Percentiles rank a stretch among this genome's conserved stretches.
Evolutionary conservation across 2,888 invertebrate species (phyloP).

Genomic region (Tethea ocularis): DNA sequence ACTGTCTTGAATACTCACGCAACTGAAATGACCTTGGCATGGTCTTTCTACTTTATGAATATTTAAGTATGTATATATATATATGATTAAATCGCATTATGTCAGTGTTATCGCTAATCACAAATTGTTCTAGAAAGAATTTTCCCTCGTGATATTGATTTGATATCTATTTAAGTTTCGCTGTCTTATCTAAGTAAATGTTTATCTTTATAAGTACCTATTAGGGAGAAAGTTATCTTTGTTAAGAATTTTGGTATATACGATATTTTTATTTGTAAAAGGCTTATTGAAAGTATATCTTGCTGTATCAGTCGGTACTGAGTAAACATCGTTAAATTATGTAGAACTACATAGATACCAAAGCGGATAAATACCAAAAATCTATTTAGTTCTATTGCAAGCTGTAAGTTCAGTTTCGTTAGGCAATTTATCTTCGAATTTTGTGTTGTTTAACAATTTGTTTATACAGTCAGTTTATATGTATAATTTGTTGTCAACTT

Average conservation of each 20-base stretch:
- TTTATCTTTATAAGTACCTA: slow-evolving; percentile 2
- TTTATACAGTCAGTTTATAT: too few species aligned
- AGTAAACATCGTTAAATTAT: too few species aligned
- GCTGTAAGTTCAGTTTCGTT: too few species aligned
- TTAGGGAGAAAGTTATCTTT: background rate
- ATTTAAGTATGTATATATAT: background rate
- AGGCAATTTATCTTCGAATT: too few species aligned
- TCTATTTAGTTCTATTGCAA: too few species aligned
- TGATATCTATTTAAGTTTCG: background rate
- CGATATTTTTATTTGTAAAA: background rate
- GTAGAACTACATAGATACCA: too few species aligned
- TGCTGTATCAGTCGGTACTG: too few species aligned
- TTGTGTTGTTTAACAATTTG: too few species aligned
- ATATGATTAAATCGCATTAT: background rate
- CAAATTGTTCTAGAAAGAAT: slow-evolving; percentile 1
- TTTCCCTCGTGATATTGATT: slow-evolving; percentile 6
- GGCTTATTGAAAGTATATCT: too few species aligned
- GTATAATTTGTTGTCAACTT: background rate
- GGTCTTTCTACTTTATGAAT: background rate
- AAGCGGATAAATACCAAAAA: too few species aligned
- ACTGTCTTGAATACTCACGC: background rate
- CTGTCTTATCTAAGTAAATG: background rate
- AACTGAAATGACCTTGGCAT: background rate
- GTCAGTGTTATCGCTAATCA: background rate
- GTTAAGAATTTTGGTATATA: background rate